phyloP scores from a whole-genome alignment of 2,888 invertebrate species.

The Mechanitis mazaeus region DNA sequence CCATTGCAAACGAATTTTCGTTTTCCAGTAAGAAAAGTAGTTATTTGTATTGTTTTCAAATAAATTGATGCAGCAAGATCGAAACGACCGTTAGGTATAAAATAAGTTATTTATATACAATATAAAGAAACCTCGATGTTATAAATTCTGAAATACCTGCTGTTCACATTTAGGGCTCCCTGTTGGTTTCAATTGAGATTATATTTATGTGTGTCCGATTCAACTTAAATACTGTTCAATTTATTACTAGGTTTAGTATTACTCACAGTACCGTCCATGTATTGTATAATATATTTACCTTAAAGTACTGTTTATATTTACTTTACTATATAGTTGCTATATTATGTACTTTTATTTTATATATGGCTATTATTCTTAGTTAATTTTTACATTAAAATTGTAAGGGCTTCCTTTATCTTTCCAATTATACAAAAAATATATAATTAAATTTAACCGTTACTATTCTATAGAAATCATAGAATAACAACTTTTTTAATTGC shows the following conservation, averaged over 20 bases:
- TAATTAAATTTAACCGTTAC: no score
- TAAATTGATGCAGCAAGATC: conserved; percentile 29
- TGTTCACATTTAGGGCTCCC: conserved; percentile 20
- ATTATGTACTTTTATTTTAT: no score
- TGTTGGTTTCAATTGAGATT: conserved; percentile 25
- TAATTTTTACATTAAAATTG: no score
- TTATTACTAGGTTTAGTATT: neutral
- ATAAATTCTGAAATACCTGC: conserved; percentile 39
- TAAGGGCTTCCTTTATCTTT: no score
- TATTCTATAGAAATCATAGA: no score
- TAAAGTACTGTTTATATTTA: no score
- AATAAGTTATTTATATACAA: conserved; percentile 36
- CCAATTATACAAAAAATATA: no score
- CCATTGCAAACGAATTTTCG: conserved; percentile 7
- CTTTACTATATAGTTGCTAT: no score
- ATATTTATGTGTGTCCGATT: conserved; percentile 22
- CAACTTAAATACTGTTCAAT: conserved; percentile 5
- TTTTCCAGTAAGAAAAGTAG: conserved; percentile 6
- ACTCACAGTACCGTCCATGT: neutral
- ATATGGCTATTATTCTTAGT: no score
- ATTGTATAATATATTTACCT: no score
- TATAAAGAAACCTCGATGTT: conserved; percentile 38
- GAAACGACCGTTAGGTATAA: conserved; percentile 32
- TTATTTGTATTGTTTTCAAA: conserved; percentile 23
- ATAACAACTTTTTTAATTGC: no score